Conservation (phyloP, 2,888 invertebrate genomes). For the Eupeodes latifasciatus region DNA sequence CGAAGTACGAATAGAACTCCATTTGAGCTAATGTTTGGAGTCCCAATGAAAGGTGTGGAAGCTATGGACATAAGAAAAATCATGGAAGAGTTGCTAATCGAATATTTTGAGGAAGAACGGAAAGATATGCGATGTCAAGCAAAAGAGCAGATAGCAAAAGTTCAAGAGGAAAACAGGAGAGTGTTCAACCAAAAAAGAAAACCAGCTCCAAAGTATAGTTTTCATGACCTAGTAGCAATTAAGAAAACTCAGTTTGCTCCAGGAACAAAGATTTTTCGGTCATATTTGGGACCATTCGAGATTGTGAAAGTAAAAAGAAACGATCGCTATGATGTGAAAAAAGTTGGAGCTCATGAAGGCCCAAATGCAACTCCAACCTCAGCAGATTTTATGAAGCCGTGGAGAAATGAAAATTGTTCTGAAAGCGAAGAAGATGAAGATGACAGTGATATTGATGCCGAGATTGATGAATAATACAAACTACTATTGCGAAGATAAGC, state of each 20-base stretch:
- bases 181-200: constrained; percentile 51
- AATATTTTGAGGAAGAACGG: constrained; percentile 49
- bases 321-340: constrained; percentile 79
- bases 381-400: constrained; percentile 36
- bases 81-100: constrained; percentile 32
- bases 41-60: too few species aligned
- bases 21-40: too few species aligned
- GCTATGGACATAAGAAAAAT: too few species aligned
- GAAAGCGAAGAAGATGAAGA: too few species aligned
- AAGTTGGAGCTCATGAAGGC: constrained; percentile 65
- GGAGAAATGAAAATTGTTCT: constrained; percentile 18
- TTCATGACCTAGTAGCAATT: constrained; percentile 74
- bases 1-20: too few species aligned
- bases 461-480: not conserved
- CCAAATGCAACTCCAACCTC: constrained; percentile 29
- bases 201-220: constrained; percentile 31
- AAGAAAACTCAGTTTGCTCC: constrained; percentile 80
- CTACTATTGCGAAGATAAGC: not conserved
- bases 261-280: constrained; percentile 79
- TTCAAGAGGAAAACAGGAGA: constrained; percentile 64
- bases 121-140: constrained; percentile 48
- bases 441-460: not conserved
- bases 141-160: constrained; percentile 42
- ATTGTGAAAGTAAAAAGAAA: constrained; percentile 77
- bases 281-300: constrained; percentile 80